These are phyloP conservation scores for Formicarius rufipectus DNA, from an alignment of 2,113 vertebrate genomes.

Conservation along the genomic window DNA sequence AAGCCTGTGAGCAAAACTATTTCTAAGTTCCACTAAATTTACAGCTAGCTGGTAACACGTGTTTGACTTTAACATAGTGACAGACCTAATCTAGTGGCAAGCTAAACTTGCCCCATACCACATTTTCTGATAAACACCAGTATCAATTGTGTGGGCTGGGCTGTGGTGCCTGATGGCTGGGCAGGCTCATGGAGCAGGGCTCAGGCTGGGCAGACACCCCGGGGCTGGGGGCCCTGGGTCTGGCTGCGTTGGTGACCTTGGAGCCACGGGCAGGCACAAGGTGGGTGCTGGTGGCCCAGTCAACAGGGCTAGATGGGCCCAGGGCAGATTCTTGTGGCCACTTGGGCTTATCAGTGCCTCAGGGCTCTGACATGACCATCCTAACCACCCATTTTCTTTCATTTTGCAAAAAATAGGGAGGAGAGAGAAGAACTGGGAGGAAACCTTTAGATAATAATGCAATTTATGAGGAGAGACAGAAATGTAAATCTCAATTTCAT, in stretches of 20 bases:
- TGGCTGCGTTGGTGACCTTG: rapidly evolving
- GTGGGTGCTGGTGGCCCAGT: rapidly evolving
- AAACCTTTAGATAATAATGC: background rate
- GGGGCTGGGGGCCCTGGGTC: too few species aligned
- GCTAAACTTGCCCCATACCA: rapidly evolving
- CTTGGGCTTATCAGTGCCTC: background rate
- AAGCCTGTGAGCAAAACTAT: background rate
- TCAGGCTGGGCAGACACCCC: background rate
- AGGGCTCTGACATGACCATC: background rate
- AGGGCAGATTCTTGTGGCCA: too few species aligned
- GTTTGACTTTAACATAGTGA: background rate
- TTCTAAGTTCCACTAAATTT: background rate
- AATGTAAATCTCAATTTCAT: background rate
- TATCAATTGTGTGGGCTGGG: rapidly evolving
- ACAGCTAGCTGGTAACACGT: background rate
- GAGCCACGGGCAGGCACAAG: rapidly evolving
- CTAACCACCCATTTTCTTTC: background rate
- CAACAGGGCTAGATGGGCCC: too few species aligned
- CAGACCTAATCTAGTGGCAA: rapidly evolving
- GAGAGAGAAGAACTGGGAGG: background rate
- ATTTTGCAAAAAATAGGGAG: background rate
- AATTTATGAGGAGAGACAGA: background rate
- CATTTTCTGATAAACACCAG: rapidly evolving
- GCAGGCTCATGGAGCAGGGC: too few species aligned
- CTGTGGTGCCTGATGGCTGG: rapidly evolving